Evolutionary conservation across 2,113 vertebrate genomes (phyloP), one percentile per base, ranked within the genome.

Genomic region (Ariopsis seemanni): DNA sequence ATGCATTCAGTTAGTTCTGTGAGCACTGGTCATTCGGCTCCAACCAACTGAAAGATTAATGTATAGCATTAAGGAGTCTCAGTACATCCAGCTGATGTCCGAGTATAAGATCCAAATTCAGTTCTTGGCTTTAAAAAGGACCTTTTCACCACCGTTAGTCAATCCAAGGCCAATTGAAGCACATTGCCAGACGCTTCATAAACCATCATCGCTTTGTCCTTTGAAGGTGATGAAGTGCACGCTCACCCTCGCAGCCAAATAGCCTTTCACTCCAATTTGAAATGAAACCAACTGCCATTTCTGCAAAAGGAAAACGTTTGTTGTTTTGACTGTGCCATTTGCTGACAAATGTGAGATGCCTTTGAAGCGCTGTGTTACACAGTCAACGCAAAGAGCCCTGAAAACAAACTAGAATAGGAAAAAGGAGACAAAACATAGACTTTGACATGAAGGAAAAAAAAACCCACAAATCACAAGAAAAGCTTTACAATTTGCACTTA

Each of bases 121-220:
- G 55, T 48, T 74, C 53, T 60, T 60, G 55, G 55, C 72, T 50
- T 75, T 27, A 8, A 75, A 62, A 85, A 85, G 11, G 30, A 62
- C 30, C 22, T 60, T 85, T 62, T 75, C 48, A 62, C 58, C 84
- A 77, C 72, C 17, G 74, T 50, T 78, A 63, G 72, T 48, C 72
- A 50, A 62, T 50, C 55, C 71, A 60, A 75, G 72, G 84, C 71
- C 58, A 52, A 78, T 78, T 79, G 48, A 65, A 78, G 48, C 48
- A 18, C 72, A 48, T 78, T 17, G 72, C 74, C 74, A 85, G 75
- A 53, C 62, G 85, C 75, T 67, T 67, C 85, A 86, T 86, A 86
- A 86, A 86, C 75, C 75, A 80, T 80, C n/a, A 62, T 65, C 17
- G 58, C 58, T 86, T 80, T 77, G 85, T 85, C 84, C 84, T 78